phyloP scores from a whole-genome alignment of 1,140 invertebrate species.

The Zaprionus vittiger region DNA sequence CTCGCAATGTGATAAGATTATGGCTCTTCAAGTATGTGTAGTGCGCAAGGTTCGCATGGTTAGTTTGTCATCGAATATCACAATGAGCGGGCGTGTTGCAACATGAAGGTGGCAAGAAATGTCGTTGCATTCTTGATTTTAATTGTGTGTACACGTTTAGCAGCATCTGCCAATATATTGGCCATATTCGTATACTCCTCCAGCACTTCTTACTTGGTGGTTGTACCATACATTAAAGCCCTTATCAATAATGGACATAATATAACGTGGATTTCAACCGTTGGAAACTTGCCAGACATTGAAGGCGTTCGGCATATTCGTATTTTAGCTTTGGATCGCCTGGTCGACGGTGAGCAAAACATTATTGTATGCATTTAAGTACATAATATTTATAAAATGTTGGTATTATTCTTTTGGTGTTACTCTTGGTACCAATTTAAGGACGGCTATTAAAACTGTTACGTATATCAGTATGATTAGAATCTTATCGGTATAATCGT shows the following conservation, averaged over 20 bases:
- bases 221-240: slow-evolving; percentile 24
- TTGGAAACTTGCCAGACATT: slow-evolving; percentile 7
- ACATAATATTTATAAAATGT: too few relatives aligned
- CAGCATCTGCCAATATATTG: slow-evolving; percentile 42
- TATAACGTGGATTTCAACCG: slow-evolving; percentile 42
- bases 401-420: too few relatives aligned
- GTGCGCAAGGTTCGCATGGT: background rate
- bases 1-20: too few relatives aligned
- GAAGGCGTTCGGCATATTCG: slow-evolving; percentile 47
- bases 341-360: slow-evolving; percentile 32
- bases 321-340: slow-evolving; percentile 20
- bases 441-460: background rate
- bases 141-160: background rate
- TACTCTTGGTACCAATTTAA: too few relatives aligned
- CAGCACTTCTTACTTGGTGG: slow-evolving; percentile 16
- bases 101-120: slow-evolving; percentile 24
- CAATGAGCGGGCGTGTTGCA: slow-evolving; percentile 13
- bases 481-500: background rate
- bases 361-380: background rate
- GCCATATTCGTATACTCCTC: slow-evolving; percentile 39
- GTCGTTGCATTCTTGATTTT: slow-evolving; percentile 12
- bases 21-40: too few relatives aligned
- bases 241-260: slow-evolving; percentile 41
- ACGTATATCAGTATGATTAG: background rate
- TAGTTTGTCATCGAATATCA: slow-evolving; percentile 13